A percentile compares a stretch with the other conserved stretches of the same genome.
These are phyloP conservation scores for Pampusana beccarii DNA, from an alignment of 2,113 vertebrate genomes.

Conservation along the genomic window DNA sequence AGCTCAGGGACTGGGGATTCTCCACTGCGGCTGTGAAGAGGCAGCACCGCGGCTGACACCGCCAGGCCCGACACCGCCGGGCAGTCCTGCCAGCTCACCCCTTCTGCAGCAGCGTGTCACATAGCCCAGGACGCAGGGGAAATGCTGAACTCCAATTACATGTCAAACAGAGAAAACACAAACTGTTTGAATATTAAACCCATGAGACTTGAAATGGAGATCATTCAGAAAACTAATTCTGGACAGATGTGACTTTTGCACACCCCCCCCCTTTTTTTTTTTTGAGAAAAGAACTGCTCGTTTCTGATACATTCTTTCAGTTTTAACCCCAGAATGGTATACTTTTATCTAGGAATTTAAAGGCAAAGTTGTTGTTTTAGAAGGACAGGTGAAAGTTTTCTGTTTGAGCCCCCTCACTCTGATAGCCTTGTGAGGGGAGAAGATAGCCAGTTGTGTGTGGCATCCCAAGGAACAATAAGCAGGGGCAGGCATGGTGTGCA, in stretches of 20 bases:
- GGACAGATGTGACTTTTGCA: not conserved
- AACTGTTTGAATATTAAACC: not conserved
- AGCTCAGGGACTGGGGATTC: not conserved
- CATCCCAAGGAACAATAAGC: not conserved
- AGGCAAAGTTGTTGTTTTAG: not conserved
- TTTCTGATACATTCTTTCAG: not conserved
- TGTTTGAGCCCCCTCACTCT: not conserved
- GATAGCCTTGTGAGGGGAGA: not conserved
- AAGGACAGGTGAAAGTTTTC: not conserved
- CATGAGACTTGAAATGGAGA: not conserved
- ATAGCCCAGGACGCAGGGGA: not conserved
- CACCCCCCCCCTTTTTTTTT: not conserved
- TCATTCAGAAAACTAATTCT: not conserved
- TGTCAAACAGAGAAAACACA: not conserved
- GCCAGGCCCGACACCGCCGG: not conserved
- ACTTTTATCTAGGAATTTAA: not conserved
- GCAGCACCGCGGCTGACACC: not conserved
- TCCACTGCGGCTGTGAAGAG: too few relatives aligned
- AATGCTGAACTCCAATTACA: not conserved
- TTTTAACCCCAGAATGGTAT: not conserved
- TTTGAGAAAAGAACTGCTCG: not conserved
- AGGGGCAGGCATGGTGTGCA: not conserved
- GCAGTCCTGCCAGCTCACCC: not conserved
- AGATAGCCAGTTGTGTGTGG: accelerated
- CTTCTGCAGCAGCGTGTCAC: not conserved